Evolutionary conservation across 2,113 vertebrate genomes (phyloP).

Genomic region (Melanocharis versteri): DNA sequence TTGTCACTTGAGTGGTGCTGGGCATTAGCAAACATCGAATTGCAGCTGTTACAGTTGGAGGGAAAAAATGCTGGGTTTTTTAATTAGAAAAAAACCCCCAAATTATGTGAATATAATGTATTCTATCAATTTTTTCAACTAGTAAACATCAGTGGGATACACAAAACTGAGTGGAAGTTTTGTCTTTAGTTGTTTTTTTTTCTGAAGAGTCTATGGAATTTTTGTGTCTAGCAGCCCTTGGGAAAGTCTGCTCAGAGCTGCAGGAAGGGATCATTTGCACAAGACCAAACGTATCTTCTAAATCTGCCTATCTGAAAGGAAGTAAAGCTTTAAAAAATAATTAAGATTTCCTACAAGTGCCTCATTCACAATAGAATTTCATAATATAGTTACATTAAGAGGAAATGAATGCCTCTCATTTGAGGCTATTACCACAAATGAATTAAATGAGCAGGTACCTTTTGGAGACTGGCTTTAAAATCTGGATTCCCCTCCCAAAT

Average conservation of each 20-base stretch:
- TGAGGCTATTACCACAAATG: conserved; percentile 39
- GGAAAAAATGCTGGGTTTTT: neutral
- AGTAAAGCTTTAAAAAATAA: conserved; percentile 50
- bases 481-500: neutral
- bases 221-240: neutral
- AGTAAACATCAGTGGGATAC: neutral
- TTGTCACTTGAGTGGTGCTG: neutral
- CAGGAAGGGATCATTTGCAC: neutral
- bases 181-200: neutral
- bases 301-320: conserved; percentile 30
- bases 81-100: too few species aligned
- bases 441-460: conserved; percentile 52
- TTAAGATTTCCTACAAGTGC: conserved; percentile 42
- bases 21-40: neutral
- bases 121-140: neutral
- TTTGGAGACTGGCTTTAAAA: conserved; percentile 10
- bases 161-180: neutral
- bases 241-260: neutral
- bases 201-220: neutral
- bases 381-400: neutral
- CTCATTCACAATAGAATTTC: conserved; percentile 23
- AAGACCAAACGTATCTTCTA: neutral
- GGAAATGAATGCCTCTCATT: conserved; percentile 49
- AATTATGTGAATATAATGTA: neutral
- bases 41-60: neutral